Evolutionary conservation across 2,888 invertebrate genomes (phyloP), one percentile per base, ranked within the genome.

Genomic region (Hirtodrosophila trivittata): DNA sequence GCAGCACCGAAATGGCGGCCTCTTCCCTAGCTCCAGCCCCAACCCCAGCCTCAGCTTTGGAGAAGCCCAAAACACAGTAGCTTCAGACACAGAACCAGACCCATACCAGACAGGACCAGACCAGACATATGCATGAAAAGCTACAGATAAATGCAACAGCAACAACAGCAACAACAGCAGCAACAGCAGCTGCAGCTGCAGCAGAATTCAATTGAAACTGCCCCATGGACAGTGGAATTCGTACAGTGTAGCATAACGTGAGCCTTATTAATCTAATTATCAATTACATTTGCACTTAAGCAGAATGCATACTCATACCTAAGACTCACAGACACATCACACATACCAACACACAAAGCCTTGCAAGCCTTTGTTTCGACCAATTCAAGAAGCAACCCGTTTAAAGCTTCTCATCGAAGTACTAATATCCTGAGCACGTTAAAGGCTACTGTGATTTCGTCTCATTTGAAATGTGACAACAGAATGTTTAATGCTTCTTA

Each of bases 61-160:
- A n/a, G n/a, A n/a, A 45, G 38, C 35, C 56, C 49, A 21, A 21
- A 3, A 21, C 55, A 46, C 18, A 13, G 16, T 51, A 13, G 16
- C 47, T 28, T 50, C 52, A 13, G n/a, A 38, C 1, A 56, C 42
- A 12, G 21, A 43, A 16, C 21, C 49, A 57, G 60, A 67, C 42
- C 35, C 71, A 66, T 70, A 63, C 62, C 71, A 66, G 77, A 63
- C 63, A 49, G 63, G 51, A 55, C 25, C 60, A 41, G 51, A 32
- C 51, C 78, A 60, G 71, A 65, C 75, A 66, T 68, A 82, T 80
- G 81, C 72, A 77, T 64, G 73, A 66, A 86, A 75, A 73, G 67
- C 83, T 85, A 62, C 76, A 78, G 86, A 85, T 83, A 80, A 80
- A 82, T 78, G 83, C 60, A 65, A 47, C 66, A 69, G 41, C 60